A percentile compares a stretch with the other conserved stretches of the same genome.
These are phyloP conservation scores for Drosophila fungiperda DNA, from an alignment of 2,888 invertebrate species.

Conservation along the genomic window DNA sequence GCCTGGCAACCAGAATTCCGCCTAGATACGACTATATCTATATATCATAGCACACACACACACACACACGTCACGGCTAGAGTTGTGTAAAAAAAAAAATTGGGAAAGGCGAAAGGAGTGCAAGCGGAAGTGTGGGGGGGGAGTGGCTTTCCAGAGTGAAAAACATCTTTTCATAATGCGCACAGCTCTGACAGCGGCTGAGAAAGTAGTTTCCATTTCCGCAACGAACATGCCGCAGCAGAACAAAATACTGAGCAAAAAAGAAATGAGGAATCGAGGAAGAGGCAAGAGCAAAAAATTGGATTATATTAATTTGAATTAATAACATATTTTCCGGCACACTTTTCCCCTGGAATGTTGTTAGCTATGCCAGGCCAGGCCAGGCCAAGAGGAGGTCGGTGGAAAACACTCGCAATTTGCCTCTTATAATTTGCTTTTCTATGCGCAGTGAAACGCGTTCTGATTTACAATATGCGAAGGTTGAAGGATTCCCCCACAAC, in stretches of 20 bases:
- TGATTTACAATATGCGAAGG: conserved; percentile 44
- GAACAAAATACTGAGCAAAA: conserved; percentile 9
- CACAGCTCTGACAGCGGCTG: conserved; percentile 47
- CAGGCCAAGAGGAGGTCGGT: too few relatives aligned
- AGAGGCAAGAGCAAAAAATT: conserved; percentile 50
- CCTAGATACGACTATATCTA: conserved; percentile 65
- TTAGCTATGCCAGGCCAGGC: conserved; percentile 24
- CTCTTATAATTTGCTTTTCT: conserved; percentile 45
- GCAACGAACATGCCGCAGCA: conserved; percentile 23
- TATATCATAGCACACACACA: conserved; percentile 53
- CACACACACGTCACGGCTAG: conserved; percentile 12
- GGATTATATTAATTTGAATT: conserved; percentile 83
- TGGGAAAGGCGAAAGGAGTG: neutral
- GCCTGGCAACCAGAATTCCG: conserved; percentile 14
- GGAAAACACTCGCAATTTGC: conserved; percentile 33
- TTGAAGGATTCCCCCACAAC: conserved; percentile 19
- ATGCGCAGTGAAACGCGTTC: conserved; percentile 30
- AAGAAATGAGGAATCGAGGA: neutral
- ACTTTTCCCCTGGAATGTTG: conserved; percentile 60
- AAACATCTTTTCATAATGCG: conserved; percentile 59
- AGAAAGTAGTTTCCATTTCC: conserved; percentile 77
- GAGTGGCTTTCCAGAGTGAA: conserved; percentile 15
- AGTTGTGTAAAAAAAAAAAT: neutral
- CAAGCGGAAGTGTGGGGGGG: neutral
- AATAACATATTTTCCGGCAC: conserved; percentile 82